Percentiles rank a stretch among this genome's conserved stretches.
phyloP scores from a whole-genome alignment of 2,888 invertebrate species.

The Plebejus argus region DNA sequence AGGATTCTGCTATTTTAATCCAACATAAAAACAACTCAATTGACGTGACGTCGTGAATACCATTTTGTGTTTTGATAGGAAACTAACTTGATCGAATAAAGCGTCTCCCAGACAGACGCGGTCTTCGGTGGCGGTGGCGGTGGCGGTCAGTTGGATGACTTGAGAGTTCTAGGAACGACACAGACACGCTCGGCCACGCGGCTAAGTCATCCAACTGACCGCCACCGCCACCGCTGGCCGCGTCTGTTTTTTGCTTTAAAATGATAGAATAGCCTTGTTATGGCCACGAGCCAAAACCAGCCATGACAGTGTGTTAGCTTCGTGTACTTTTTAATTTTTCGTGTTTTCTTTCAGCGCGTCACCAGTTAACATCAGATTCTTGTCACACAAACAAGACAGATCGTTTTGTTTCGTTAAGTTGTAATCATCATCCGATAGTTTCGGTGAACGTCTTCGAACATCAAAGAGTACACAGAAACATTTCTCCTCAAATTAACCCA shows the following conservation, averaged over 20 bases:
- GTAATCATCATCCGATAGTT: constrained; percentile 22
- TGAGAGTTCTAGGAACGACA: no score
- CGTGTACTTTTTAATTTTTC: not conserved
- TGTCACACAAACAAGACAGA: constrained; percentile 23
- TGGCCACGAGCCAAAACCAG: not conserved
- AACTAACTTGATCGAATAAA: not conserved
- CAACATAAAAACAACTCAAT: not conserved
- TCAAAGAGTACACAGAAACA: constrained; percentile 21
- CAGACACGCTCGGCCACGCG: no score
- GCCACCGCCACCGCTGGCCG: no score
- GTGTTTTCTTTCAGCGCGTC: not conserved
- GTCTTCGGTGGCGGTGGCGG: no score
- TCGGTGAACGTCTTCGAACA: constrained; percentile 19
- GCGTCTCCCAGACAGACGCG: no score
- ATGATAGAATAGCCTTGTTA: not conserved
- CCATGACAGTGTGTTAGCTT: not conserved
- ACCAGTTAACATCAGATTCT: not conserved
- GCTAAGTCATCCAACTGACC: no score
- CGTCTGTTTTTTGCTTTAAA: no score
- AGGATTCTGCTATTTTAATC: not conserved
- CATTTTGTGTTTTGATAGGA: not conserved
- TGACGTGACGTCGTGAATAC: not conserved
- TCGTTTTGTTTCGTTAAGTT: constrained; percentile 19
- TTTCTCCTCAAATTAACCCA: constrained; percentile 34
- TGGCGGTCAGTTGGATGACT: no score